These are phyloP conservation scores for Lucinisca nassula DNA, from an alignment of 2,888 invertebrate genomes.

Conservation along the genomic window DNA sequence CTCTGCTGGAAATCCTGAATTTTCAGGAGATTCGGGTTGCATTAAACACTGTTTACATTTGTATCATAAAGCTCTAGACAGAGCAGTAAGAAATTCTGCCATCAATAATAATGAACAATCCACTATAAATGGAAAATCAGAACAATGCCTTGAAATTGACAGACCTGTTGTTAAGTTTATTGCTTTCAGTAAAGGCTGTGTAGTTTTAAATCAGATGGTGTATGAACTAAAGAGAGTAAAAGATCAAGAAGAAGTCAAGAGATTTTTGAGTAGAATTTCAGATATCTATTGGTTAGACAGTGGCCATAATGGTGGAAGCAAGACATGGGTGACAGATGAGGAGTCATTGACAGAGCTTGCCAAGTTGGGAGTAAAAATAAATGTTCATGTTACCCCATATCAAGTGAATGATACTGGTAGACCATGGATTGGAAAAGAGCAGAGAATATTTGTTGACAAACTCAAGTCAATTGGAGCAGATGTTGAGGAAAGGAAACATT, in stretches of 20 bases:
- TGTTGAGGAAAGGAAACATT: constrained; percentile 91
- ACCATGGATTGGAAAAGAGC: constrained; percentile 95
- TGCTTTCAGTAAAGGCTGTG: constrained; percentile 97
- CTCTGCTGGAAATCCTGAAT: constrained; percentile 93
- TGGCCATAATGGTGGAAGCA: constrained; percentile 95
- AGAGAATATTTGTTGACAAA: constrained; percentile 92
- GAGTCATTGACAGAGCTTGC: constrained; percentile 93
- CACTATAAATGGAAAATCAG: not conserved
- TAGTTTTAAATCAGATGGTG: constrained; percentile 96
- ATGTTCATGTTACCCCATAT: constrained; percentile 96
- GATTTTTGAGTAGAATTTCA: constrained; percentile 89
- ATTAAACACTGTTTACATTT: constrained; percentile 92
- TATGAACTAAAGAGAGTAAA: constrained; percentile 92
- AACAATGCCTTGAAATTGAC: not conserved
- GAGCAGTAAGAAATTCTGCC: not conserved
- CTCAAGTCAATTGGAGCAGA: constrained; percentile 91
- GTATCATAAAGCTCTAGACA: constrained; percentile 78
- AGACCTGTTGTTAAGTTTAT: constrained; percentile 89
- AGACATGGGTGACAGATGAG: constrained; percentile 95
- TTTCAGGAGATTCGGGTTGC: constrained; percentile 92
- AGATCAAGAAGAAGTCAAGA: constrained; percentile 86
- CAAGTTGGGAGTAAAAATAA: constrained; percentile 90
- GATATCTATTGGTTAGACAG: constrained; percentile 97
- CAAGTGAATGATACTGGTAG: constrained; percentile 94
- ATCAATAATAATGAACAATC: not conserved